Evolutionary conservation across 2,888 invertebrate species (phyloP), one percentile per base, ranked within the genome.

Genomic region (Cybosia mesomella): DNA sequence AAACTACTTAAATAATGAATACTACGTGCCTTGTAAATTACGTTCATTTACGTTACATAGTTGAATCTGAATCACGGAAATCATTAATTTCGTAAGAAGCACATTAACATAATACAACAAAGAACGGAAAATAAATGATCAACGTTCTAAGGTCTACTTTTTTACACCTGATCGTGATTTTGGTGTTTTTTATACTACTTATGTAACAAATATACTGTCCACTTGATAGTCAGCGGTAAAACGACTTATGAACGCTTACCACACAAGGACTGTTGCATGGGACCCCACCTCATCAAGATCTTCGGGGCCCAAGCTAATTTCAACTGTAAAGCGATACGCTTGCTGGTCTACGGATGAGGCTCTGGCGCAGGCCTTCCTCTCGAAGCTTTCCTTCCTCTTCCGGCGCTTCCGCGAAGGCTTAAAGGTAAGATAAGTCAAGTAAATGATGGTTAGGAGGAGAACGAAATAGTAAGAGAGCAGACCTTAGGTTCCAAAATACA

Each of bases 61-160:
- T 22, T 28, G 55, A 64, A 64, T 66, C 53, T 32, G 15, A 34
- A 57, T 66, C 55, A 61, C 67, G 76, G 79, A 74, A 81, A 74
- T 69, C 54, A 43, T 81, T 68, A 75, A 71, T 66, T 55, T 70
- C 55, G 58, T 62, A 73, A 78, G 59, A 69, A 69, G 10, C 22
- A 28, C 64, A 81, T 76, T 76, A 69, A 15, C 71, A 73, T 70
- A 67, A 65, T 24, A 24, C 22, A 66, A 81, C 67, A 79, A 79
- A 70, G 69, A 63, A 34, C 54, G 9, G 39, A 43, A 54, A 61
- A 62, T 58, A 66, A 64, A 24, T 43, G 57, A 53, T 36, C 60
- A 55, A 54, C 43, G 55, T 39, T 36, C 28, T 64, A 64, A 70
- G 61, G 36, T 61, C 53, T 53, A 60, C n/a, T 58, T 64, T 63